phyloP scores from a whole-genome alignment of 2,888 invertebrate genomes.

The Troides aeacus region DNA sequence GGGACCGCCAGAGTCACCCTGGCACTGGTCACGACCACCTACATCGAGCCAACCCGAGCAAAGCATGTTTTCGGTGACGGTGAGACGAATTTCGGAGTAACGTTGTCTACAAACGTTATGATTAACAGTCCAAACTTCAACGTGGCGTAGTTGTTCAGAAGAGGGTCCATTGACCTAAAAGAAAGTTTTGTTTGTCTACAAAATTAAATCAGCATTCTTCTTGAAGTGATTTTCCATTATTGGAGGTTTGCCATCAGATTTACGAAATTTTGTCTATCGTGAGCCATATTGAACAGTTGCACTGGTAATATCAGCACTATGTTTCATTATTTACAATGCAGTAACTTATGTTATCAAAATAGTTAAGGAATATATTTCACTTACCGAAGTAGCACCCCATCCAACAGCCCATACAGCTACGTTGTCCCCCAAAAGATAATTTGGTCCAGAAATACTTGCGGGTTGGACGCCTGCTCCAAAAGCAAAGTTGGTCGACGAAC shows the following conservation, averaged over 20 bases:
- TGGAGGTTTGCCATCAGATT: too few species aligned
- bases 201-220: too few species aligned
- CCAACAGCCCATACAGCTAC: constrained; percentile 53
- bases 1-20: constrained; percentile 60
- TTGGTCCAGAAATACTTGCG: constrained; percentile 46
- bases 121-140: constrained; percentile 48
- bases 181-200: too few species aligned
- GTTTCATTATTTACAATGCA: too few species aligned
- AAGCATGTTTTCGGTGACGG: constrained; percentile 52
- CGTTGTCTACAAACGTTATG: constrained; percentile 41
- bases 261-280: too few species aligned
- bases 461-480: constrained; percentile 38
- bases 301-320: too few species aligned
- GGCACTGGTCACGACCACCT: constrained; percentile 62
- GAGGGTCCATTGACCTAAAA: constrained; percentile 4
- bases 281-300: too few species aligned
- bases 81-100: constrained; percentile 37
- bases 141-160: constrained; percentile 45
- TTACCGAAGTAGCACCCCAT: constrained; percentile 53
- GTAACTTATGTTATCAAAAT: too few species aligned
- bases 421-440: constrained; percentile 49
- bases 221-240: too few species aligned
- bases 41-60: constrained; percentile 57
- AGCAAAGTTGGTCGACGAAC: constrained; percentile 34
- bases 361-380: constrained; percentile 22